Percentiles rank a stretch among this genome's conserved stretches.
phyloP scores from a whole-genome alignment of 2,797 vertebrate genomes.

The Eutrigla gurnardus region DNA sequence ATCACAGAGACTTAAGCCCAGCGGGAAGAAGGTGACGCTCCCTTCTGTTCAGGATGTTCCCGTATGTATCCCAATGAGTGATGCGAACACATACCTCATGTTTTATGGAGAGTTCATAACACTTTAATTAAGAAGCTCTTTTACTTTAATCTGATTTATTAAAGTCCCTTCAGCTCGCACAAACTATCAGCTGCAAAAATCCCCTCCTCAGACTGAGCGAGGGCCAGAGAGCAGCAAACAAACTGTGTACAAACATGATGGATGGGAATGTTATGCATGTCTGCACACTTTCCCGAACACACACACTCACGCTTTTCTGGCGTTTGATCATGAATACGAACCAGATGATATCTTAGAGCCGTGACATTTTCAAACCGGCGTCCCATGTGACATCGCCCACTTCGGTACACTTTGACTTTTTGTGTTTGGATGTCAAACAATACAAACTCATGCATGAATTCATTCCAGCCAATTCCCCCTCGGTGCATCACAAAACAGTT shows the following conservation, averaged over 20 bases:
- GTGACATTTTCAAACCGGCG: conserved; percentile 56
- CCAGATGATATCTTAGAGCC: conserved; percentile 37
- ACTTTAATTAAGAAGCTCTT: conserved; percentile 45
- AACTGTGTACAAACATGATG: neutral
- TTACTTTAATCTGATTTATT: conserved; percentile 45
- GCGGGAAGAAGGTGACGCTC: neutral
- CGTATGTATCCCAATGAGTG: conserved; percentile 28
- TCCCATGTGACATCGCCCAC: conserved; percentile 11
- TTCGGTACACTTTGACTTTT: neutral
- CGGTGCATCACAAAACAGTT: conserved; percentile 5
- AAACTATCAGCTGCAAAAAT: conserved; percentile 26
- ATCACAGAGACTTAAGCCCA: neutral
- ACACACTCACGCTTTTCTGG: too few relatives aligned
- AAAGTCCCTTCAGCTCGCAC: conserved; percentile 17
- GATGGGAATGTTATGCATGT: neutral
- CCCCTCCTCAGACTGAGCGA: conserved; percentile 9
- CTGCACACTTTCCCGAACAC: conserved; percentile 13
- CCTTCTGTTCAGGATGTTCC: conserved; percentile 27
- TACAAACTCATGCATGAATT: conserved; percentile 60
- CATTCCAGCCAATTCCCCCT: conserved; percentile 25
- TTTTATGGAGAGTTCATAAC: conserved; percentile 51
- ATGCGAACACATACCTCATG: conserved; percentile 39
- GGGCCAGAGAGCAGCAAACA: neutral
- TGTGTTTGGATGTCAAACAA: conserved; percentile 37
- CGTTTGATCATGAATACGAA: conserved; percentile 25